These are phyloP conservation scores for Perizoma affinitatum DNA, from an alignment of 2,888 invertebrate species.

Conservation along the genomic window DNA sequence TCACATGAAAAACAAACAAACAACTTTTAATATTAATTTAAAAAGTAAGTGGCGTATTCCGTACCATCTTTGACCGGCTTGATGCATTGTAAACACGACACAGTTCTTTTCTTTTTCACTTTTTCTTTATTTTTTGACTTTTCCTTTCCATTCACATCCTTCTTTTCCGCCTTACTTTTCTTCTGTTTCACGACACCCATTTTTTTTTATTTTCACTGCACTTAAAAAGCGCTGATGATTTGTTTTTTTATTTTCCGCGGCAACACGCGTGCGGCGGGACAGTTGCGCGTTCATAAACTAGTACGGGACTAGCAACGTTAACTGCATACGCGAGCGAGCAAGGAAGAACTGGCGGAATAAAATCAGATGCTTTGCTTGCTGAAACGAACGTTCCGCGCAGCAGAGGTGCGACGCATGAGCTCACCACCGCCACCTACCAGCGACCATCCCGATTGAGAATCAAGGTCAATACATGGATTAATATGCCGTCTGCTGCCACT, in stretches of 20 bases:
- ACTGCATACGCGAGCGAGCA: constrained; percentile 71
- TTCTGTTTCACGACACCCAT: constrained; percentile 79
- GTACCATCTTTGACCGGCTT: constrained; percentile 78
- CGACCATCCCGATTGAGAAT: constrained; percentile 77
- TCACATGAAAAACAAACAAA: not conserved
- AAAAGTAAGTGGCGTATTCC: constrained; percentile 13
- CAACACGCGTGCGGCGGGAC: constrained; percentile 60
- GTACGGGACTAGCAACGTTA: constrained; percentile 77
- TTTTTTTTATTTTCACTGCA: constrained; percentile 48
- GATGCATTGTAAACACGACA: constrained; percentile 82
- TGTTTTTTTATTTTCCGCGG: constrained; percentile 48
- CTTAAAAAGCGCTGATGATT: constrained; percentile 48
- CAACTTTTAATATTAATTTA: too few species aligned
- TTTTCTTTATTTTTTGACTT: constrained; percentile 68
- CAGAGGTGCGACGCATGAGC: constrained; percentile 68
- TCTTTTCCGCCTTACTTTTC: constrained; percentile 64
- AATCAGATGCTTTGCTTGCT: constrained; percentile 54
- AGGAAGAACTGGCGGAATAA: constrained; percentile 60
- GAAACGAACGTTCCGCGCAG: constrained; percentile 54
- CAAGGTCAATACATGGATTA: constrained; percentile 75
- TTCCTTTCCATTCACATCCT: constrained; percentile 60
- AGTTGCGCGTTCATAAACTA: constrained; percentile 77
- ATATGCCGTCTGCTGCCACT: constrained; percentile 67
- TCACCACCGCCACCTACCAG: constrained; percentile 57
- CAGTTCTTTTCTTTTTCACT: constrained; percentile 79